Percentiles rank a stretch among this genome's conserved stretches.
phyloP scores from a whole-genome alignment of 2,888 invertebrate genomes.

The Cryptosula pallasiana region DNA sequence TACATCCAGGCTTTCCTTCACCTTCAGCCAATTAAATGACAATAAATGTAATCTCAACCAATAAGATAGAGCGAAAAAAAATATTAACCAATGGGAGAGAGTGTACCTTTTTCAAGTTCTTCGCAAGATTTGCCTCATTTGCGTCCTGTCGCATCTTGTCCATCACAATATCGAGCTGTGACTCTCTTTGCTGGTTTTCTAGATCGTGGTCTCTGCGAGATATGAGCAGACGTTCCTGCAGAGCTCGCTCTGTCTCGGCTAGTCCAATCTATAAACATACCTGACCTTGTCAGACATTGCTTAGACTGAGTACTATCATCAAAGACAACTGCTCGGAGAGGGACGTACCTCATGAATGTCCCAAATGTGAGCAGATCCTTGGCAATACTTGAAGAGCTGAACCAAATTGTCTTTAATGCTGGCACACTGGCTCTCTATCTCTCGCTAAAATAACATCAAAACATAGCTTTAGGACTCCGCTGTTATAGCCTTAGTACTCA shows the following conservation, averaged over 20 bases:
- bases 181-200: constrained; percentile 50
- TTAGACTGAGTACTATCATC: neutral
- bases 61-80: too few species aligned
- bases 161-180: constrained; percentile 49
- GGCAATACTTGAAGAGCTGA: constrained; percentile 47
- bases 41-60: neutral
- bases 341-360: constrained; percentile 49
- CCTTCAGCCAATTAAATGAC: too few species aligned
- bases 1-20: constrained; percentile 40
- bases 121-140: constrained; percentile 41
- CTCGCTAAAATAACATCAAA: constrained; percentile 36
- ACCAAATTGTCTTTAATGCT: constrained; percentile 37
- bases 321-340: neutral
- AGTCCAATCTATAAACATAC: constrained; percentile 29
- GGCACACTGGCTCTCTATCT: constrained; percentile 40
- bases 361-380: constrained; percentile 51
- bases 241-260: constrained; percentile 45
- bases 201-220: constrained; percentile 47
- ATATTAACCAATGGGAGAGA: too few species aligned
- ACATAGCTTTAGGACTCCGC: too few species aligned
- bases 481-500: too few species aligned
- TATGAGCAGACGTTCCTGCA: constrained; percentile 48
- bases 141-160: constrained; percentile 51
- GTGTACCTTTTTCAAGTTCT: constrained; percentile 39
- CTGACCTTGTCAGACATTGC: neutral